These are phyloP conservation scores for Acronicta aceris DNA, from an alignment of 2,888 invertebrate species.

Conservation along the genomic window DNA sequence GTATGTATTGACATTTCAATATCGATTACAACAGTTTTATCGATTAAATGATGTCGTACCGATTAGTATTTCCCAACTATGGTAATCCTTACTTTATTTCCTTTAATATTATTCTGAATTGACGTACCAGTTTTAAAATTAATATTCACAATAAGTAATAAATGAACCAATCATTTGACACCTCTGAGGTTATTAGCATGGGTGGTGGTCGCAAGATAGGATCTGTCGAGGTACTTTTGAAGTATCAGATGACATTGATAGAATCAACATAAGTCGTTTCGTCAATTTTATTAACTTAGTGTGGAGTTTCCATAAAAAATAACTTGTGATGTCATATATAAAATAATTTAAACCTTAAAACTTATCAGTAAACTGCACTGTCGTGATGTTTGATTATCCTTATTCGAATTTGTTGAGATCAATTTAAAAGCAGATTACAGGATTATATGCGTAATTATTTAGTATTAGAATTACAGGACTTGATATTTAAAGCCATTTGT, in stretches of 20 bases:
- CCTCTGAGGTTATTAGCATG: slow-evolving; percentile 54
- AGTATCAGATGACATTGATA: slow-evolving; percentile 61
- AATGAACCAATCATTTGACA: slow-evolving; percentile 64
- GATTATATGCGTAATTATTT: too few species aligned
- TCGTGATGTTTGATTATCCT: too few species aligned
- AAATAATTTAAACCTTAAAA: slow-evolving; percentile 8
- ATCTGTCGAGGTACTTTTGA: slow-evolving; percentile 53
- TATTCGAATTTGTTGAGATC: too few species aligned
- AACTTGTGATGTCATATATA: not conserved
- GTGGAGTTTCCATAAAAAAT: slow-evolving; percentile 24
- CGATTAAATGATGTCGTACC: slow-evolving; percentile 18
- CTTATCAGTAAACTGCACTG: too few species aligned
- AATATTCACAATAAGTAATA: slow-evolving; percentile 49
- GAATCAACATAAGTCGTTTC: slow-evolving; percentile 24
- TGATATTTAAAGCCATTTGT: too few species aligned
- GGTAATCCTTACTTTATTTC: slow-evolving; percentile 15
- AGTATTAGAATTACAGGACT: too few species aligned
- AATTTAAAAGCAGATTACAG: too few species aligned
- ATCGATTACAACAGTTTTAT: slow-evolving; percentile 43
- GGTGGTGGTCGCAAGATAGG: slow-evolving; percentile 36
- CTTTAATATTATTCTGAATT: slow-evolving; percentile 22
- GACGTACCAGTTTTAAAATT: slow-evolving; percentile 26
- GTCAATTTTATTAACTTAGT: slow-evolving; percentile 18
- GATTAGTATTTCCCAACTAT: slow-evolving; percentile 28
- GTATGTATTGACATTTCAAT: slow-evolving; percentile 34